Evolutionary conservation across 1,140 invertebrate species (phyloP).

Genomic region (Saccostrea cuccullata): DNA sequence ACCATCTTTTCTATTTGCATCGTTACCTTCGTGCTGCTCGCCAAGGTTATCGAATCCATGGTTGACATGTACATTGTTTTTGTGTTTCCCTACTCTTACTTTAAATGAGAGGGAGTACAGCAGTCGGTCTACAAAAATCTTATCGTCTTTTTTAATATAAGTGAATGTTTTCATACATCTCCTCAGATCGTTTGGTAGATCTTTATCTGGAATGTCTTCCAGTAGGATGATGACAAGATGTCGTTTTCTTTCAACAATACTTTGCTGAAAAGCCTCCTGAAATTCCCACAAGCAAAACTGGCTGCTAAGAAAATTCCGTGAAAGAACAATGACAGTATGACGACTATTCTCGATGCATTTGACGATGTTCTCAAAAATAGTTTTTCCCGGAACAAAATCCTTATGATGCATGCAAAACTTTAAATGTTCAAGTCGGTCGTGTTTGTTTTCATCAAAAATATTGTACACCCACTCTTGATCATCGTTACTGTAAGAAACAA

Average conservation of each 20-base stretch:
- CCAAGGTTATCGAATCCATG: not conserved
- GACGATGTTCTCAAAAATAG: slow-evolving; percentile 91
- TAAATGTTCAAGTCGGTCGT: slow-evolving; percentile 52
- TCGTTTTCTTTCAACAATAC: slow-evolving; percentile 68
- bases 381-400: slow-evolving; percentile 70
- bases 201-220: slow-evolving; percentile 76
- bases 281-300: slow-evolving; percentile 87
- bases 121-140: slow-evolving; percentile 67
- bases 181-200: slow-evolving; percentile 93
- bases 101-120: slow-evolving; percentile 57
- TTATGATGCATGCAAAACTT: slow-evolving; percentile 72
- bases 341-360: slow-evolving; percentile 93
- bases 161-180: slow-evolving; percentile 95
- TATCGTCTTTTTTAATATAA: slow-evolving; percentile 82
- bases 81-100: not conserved
- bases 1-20: not conserved
- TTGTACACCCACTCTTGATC: slow-evolving; percentile 62
- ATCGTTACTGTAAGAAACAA: slow-evolving; percentile 62
- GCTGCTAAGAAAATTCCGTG: slow-evolving; percentile 91
- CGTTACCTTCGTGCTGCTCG: not conserved
- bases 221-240: slow-evolving; percentile 70
- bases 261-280: slow-evolving; percentile 72
- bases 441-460: slow-evolving; percentile 47
- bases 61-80: not conserved
- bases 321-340: slow-evolving; percentile 93